Percentiles rank a stretch among this genome's conserved stretches.
These are phyloP conservation scores for Cryptocephalus moraei DNA, from an alignment of 2,888 invertebrate species.

Conservation along the genomic window DNA sequence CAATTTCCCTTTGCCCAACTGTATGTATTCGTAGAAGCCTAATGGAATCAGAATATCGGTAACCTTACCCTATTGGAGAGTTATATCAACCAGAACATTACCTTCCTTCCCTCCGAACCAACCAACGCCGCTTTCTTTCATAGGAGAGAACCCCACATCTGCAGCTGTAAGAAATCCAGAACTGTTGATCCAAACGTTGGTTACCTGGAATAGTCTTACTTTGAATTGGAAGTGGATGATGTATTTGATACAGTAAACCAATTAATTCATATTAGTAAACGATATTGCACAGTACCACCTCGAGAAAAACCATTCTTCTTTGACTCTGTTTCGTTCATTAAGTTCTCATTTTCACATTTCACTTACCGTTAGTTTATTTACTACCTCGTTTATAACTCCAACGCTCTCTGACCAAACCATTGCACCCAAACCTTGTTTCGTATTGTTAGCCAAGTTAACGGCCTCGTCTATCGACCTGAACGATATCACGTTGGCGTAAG, in stretches of 20 bases:
- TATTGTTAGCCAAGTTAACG: slow-evolving; percentile 44
- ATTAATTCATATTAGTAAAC: not conserved
- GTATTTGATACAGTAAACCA: not conserved
- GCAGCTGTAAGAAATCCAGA: slow-evolving; percentile 41
- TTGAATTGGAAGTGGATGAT: no score
- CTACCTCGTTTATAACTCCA: slow-evolving; percentile 43
- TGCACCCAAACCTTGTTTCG: slow-evolving; percentile 40
- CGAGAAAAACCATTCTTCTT: not conserved
- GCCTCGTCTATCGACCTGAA: slow-evolving; percentile 48
- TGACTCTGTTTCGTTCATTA: no score
- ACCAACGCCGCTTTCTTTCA: slow-evolving; percentile 42
- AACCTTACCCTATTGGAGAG: slow-evolving; percentile 4
- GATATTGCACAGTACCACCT: not conserved
- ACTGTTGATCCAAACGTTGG: slow-evolving; percentile 46
- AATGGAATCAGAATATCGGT: slow-evolving; percentile 6
- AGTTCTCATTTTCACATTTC: not conserved
- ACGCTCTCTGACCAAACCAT: slow-evolving; percentile 49
- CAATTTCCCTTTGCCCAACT: not conserved
- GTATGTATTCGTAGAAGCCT: slow-evolving; percentile 15
- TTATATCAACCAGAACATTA: slow-evolving; percentile 8
- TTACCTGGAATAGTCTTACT: slow-evolving; percentile 27
- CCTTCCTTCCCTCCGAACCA: slow-evolving; percentile 39
- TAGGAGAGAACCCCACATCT: slow-evolving; percentile 39
- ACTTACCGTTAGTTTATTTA: slow-evolving; percentile 37
- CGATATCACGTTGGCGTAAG: slow-evolving; percentile 36